Base-by-base conservation (phyloP, 2,888 invertebrate genomes). In the Saturnia pavonia region DNA sequence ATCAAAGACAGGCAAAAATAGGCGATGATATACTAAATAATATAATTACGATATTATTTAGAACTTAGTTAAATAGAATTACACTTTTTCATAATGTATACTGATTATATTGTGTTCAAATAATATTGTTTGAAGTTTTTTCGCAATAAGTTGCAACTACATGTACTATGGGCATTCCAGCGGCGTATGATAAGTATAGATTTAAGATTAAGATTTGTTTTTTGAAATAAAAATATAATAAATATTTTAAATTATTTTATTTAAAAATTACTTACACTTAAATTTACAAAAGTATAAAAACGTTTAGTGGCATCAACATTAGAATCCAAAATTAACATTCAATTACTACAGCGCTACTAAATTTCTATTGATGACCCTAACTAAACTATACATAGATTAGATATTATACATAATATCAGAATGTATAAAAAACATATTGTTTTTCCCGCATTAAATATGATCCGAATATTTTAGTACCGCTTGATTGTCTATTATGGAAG, bases 211-310 rank as follows among this genome's bases (percentile, higher is more conserved):
- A 11, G n/a, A 65, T 65, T n/a, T 65, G 40, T 65, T 34, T 34
- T 34, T 67, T 42, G 40, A 67, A 70, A 70, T 70, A 74, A 75
- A 77, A 70, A 42, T 54, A 57, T 66, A 8, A 16, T 54, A 67
- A 67, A 42, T 67, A 70, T 54, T 65, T 69, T 54, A 67, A 70
- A 67, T 66, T 87, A 88, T 87, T 89, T 87, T 89, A 87, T 89
- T 88, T 87, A 88, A 89, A 89, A 90, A 88, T 86, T 91, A 91
- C 91, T 91, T 92, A 88, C 80, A 87, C 82, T 82, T 88, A 90
- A 91, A 92, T 91, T 92, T 92, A 92, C 87, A 91, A 85, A 86
- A 86, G 84, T 84, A 85, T 85, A 86, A 86, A 88, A 86, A 80
- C 85, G 40, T 65, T 65, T 73, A 72, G 76, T 74, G 78, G 34